phyloP scores from a whole-genome alignment of 2,888 invertebrate species.

The Drosophila paranaensis region DNA sequence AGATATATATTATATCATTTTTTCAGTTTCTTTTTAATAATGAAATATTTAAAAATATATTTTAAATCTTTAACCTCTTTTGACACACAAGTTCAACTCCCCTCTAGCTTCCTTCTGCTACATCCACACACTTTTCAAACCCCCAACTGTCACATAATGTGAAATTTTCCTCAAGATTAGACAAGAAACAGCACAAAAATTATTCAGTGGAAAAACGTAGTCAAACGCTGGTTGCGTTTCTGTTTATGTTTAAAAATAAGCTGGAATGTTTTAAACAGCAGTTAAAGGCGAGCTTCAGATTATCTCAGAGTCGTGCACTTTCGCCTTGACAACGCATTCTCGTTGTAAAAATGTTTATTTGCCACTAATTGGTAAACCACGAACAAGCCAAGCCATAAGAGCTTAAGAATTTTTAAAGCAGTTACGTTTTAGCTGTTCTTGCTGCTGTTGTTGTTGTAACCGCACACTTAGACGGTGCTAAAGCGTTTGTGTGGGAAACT shows the following conservation, averaged over 20 bases:
- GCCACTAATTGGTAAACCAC: slow-evolving; percentile 11
- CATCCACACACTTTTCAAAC: neutral
- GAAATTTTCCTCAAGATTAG: neutral
- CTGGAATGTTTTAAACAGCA: slow-evolving; percentile 7
- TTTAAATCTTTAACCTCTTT: too few relatives aligned
- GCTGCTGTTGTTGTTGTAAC: neutral
- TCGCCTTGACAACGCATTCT: neutral
- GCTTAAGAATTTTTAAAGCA: slow-evolving; percentile 10
- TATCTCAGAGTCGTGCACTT: slow-evolving; percentile 2
- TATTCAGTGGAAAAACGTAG: neutral
- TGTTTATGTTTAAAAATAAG: neutral
- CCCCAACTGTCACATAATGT: neutral
- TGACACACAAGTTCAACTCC: too few relatives aligned
- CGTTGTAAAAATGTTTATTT: slow-evolving; percentile 13
- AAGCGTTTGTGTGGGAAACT: slow-evolving; percentile 4
- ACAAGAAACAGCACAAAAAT: neutral
- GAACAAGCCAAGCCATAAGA: neutral
- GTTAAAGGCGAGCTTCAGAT: slow-evolving; percentile 1
- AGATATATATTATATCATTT: too few relatives aligned
- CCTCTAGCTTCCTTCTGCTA: neutral
- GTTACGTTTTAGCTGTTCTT: neutral
- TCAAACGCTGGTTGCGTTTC: neutral
- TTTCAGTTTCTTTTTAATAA: too few relatives aligned
- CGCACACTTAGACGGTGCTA: slow-evolving; percentile 3
- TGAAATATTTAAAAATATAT: too few relatives aligned